phyloP scores from a whole-genome alignment of 2,113 vertebrate genomes.

The Hemichromis elongatus region DNA sequence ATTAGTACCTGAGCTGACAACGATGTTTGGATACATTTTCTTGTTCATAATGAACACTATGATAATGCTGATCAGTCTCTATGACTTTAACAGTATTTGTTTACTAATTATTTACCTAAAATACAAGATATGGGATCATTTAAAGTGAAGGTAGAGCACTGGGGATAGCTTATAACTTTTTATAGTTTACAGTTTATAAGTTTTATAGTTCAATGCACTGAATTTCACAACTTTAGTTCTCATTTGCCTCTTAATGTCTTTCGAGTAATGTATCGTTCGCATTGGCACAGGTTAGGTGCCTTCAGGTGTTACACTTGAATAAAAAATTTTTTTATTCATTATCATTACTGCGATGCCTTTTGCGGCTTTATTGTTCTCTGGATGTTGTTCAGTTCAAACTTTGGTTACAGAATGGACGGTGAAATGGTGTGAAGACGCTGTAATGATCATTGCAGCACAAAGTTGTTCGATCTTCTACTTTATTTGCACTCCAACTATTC shows the following conservation, averaged over 20 bases:
- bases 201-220: not conserved
- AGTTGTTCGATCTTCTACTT: not conserved
- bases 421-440: not conserved
- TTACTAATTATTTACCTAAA: not conserved
- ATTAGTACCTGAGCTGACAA: not conserved
- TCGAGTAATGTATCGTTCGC: not conserved
- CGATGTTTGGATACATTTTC: not conserved
- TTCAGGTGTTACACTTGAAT: not conserved
- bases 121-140: not conserved
- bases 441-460: not conserved
- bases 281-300: not conserved
- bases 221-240: not conserved
- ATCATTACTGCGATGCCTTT: fast-evolving
- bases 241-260: not conserved
- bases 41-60: not conserved
- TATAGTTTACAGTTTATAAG: not conserved
- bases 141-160: not conserved
- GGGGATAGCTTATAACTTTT: not conserved
- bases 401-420: not conserved
- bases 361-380: not conserved
- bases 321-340: not conserved
- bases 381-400: not conserved
- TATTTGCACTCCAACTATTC: not conserved
- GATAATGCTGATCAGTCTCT: not conserved
- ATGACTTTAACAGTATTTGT: not conserved